phyloP scores from a whole-genome alignment of 2,888 invertebrate species.

The Parapristionchus giblindavisi region DNA sequence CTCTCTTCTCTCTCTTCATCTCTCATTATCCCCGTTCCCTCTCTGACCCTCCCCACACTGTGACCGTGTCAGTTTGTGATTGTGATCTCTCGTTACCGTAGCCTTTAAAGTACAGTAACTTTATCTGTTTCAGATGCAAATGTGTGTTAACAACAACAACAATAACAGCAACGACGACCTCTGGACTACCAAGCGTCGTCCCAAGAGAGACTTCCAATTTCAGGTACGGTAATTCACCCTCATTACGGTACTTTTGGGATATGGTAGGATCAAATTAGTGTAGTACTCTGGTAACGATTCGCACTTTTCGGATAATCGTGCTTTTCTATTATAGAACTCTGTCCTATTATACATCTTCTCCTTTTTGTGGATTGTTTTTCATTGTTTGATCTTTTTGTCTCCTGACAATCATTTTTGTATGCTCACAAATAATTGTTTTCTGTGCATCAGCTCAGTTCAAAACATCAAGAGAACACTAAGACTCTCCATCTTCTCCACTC shows the following conservation, averaged over 20 bases:
- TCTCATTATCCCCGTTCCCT: too few relatives aligned
- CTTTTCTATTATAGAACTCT: too few relatives aligned
- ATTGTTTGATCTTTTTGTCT: too few relatives aligned
- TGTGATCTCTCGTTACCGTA: neutral
- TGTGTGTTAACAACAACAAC: constrained; percentile 24
- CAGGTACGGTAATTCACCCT: constrained; percentile 32
- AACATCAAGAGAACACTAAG: too few relatives aligned
- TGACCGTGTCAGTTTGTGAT: neutral
- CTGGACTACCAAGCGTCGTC: constrained; percentile 30
- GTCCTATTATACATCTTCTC: too few relatives aligned
- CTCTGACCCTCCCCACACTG: neutral
- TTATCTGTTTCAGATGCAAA: constrained; percentile 29
- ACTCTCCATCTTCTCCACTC: too few relatives aligned
- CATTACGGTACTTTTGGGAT: too few relatives aligned
- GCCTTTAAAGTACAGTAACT: neutral
- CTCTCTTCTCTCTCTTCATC: too few relatives aligned
- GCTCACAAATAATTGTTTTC: too few relatives aligned
- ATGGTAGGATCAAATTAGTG: neutral
- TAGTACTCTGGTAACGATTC: neutral
- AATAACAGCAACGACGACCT: constrained; percentile 28
- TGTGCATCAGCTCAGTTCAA: too few relatives aligned
- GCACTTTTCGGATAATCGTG: neutral
- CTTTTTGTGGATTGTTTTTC: too few relatives aligned
- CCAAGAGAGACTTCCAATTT: constrained; percentile 37
- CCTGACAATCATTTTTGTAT: too few relatives aligned